Evolutionary conservation across 2,113 vertebrate genomes (phyloP), one percentile per base, ranked within the genome.

Genomic region (Oryzias woworae): DNA sequence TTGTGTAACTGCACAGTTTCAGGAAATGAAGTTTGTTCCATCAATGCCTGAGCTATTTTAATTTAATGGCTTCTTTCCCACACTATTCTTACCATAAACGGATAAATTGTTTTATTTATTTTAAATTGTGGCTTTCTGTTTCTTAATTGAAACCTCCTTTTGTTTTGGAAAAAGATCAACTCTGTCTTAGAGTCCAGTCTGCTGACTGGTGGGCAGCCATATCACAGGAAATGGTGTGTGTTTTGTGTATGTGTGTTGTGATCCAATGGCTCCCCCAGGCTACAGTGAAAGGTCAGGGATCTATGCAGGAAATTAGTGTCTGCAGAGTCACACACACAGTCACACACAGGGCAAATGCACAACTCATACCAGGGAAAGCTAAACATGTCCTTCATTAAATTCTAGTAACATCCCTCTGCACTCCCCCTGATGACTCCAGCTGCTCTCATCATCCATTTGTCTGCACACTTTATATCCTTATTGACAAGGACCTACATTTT

Each of bases 221-320:
- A 66, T 80, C 73, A 79, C 70, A 82, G 84, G 68, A 86, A 81
- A 75, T 73, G 26, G 69, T 81, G 74, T 80, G 65, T 54, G 44
- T 71, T 28, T 70, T 69, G 76, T 73, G 56, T 66, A 59, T 66
- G 53, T 71, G 71, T 59, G 69, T 61, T 23, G 69, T 53, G 78
- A 85, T 89, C 84, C 87, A 86, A 88, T 88, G 69, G 80, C 75
- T 85, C 77, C 84, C 88, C 71, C 76, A 75, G 85, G 88, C 84
- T 78, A 71, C 78, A 59, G 23, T 58, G 84, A 89, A 90, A 88
- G 85, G 85, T 85, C 83, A 87, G 73, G 68, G 86, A 90, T 87
- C 77, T 73, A 73, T 84, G 76, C 90, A 90, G 89, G 88, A 92
- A 91, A 91, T 92, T 86, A 85, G 82, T 86, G 88, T 92, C 89